These are phyloP conservation scores for Drosophila nigricruria DNA, from an alignment of 2,888 invertebrate genomes.

Conservation along the genomic window DNA sequence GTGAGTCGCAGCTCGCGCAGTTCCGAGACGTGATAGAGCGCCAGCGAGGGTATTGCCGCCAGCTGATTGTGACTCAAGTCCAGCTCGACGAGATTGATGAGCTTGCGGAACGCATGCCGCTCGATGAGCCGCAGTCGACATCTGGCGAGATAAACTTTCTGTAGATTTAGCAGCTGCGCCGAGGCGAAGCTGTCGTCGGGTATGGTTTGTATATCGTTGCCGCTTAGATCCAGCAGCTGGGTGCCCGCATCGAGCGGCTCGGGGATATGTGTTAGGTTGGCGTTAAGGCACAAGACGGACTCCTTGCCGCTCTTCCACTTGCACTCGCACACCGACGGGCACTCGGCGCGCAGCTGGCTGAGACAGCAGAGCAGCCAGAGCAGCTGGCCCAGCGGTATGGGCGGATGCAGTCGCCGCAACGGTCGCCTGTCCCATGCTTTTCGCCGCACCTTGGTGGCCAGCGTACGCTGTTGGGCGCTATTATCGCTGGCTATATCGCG, in stretches of 20 bases:
- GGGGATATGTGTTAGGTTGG: constrained; percentile 91
- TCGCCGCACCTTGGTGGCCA: constrained; percentile 81
- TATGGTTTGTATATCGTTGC: constrained; percentile 89
- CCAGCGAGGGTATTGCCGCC: constrained; percentile 89
- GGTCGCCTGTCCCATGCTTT: constrained; percentile 63
- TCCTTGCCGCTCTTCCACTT: constrained; percentile 96
- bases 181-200: constrained; percentile 91
- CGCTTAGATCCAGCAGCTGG: constrained; percentile 92
- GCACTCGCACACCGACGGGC: constrained; percentile 92
- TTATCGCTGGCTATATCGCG: constrained; percentile 73
- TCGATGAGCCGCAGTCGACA: constrained; percentile 90
- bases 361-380: constrained; percentile 82
- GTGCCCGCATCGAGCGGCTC: constrained; percentile 91
- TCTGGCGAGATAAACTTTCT: constrained; percentile 91
- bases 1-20: constrained; percentile 90
- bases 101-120: constrained; percentile 90
- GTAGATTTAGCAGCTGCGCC: constrained; percentile 91
- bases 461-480: constrained; percentile 75
- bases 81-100: constrained; percentile 92
- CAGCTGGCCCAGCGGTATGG: constrained; percentile 74
- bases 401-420: constrained; percentile 66
- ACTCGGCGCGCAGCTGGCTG: constrained; percentile 86
- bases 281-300: constrained; percentile 92
- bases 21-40: constrained; percentile 90
- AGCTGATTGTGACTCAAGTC: constrained; percentile 92